A percentile compares a stretch with the other conserved stretches of the same genome.
Conservation (phyloP, 2,888 invertebrate species). For the Carpatolechia fugitivella region DNA sequence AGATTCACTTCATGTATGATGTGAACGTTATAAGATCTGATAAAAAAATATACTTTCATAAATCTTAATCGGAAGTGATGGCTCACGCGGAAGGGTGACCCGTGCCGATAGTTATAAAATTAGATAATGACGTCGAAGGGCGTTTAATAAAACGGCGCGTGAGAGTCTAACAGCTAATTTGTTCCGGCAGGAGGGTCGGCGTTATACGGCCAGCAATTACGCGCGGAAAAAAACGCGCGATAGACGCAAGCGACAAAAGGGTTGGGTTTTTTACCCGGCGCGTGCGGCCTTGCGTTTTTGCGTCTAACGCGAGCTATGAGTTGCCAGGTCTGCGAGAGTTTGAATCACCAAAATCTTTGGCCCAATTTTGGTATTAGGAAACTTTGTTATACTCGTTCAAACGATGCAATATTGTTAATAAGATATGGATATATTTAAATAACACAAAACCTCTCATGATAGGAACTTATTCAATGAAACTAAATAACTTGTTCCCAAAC, state of each 20-base stretch:
- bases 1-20: too few relatives aligned
- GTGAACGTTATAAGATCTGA: too few relatives aligned
- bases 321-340: slow-evolving; percentile 7
- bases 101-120: slow-evolving; percentile 19
- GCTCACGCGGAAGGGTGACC: slow-evolving; percentile 16
- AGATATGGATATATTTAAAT: too few relatives aligned
- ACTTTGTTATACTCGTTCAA: too few relatives aligned
- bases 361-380: too few relatives aligned
- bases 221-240: slow-evolving; percentile 35
- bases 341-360: too few relatives aligned
- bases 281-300: slow-evolving; percentile 44
- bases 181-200: slow-evolving; percentile 49
- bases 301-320: slow-evolving; percentile 15
- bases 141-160: slow-evolving; percentile 32
- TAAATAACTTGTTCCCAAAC: too few relatives aligned
- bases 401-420: too few relatives aligned
- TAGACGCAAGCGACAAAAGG: slow-evolving; percentile 47
- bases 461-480: too few relatives aligned
- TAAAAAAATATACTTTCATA: background rate
- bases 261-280: slow-evolving; percentile 46
- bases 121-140: slow-evolving; percentile 19
- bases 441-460: too few relatives aligned
- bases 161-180: slow-evolving; percentile 53
- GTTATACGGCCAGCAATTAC: slow-evolving; percentile 47
- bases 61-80: slow-evolving; percentile 11